Percentiles rank a stretch among this genome's conserved stretches.
Evolutionary conservation across 1,140 invertebrate genomes (phyloP).

Genomic region (Drosophila varians): DNA sequence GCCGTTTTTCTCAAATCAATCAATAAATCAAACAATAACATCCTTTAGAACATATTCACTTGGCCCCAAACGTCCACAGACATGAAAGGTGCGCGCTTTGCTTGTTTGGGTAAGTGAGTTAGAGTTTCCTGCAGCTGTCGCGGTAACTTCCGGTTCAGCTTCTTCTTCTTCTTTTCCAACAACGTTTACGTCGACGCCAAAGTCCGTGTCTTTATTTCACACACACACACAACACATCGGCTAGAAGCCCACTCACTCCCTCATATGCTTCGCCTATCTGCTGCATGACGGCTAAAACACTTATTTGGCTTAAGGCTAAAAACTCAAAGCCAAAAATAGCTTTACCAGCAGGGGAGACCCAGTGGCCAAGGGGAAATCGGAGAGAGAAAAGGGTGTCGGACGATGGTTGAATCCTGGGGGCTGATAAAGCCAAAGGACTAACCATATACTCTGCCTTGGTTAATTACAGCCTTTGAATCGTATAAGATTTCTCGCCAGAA

Average conservation of each 20-base stretch:
- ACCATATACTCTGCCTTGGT: conserved; percentile 9
- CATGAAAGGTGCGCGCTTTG: conserved; percentile 42
- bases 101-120: conserved; percentile 78
- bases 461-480: background rate
- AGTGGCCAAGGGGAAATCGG: background rate
- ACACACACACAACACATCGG: background rate
- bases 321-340: conserved; percentile 70
- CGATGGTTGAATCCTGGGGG: background rate
- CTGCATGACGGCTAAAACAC: conserved; percentile 70
- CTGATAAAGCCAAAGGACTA: conserved; percentile 2
- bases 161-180: conserved; percentile 27
- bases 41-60: background rate
- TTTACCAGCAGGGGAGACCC: conserved; percentile 38
- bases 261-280: conserved; percentile 1
- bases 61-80: background rate
- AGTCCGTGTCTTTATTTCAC: conserved; percentile 1
- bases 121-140: conserved; percentile 81
- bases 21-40: no score
- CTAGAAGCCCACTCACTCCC: no score
- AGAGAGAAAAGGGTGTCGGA: no score
- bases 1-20: no score
- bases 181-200: conserved; percentile 39
- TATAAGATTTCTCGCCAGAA: background rate
- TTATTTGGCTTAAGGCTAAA: conserved; percentile 80
- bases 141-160: conserved; percentile 73